These are phyloP conservation scores for Leptopilina syphax DNA, from an alignment of 2,888 invertebrate genomes.

Conservation along the genomic window DNA sequence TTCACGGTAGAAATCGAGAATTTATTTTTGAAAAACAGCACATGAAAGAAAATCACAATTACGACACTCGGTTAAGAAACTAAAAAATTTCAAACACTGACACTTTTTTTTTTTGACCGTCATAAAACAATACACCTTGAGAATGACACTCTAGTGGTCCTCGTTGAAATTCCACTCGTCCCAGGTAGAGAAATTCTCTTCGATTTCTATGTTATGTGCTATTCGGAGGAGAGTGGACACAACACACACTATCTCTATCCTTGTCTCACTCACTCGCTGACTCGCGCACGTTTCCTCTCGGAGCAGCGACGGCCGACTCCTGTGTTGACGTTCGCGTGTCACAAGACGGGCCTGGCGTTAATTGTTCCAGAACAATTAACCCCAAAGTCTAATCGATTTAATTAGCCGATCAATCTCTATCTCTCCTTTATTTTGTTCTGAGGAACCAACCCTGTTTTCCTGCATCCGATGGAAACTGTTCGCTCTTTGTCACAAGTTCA, in stretches of 20 bases:
- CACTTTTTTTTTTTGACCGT: background rate
- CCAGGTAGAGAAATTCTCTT: too few species aligned
- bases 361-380: conserved; percentile 72
- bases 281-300: background rate
- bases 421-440: conserved; percentile 55
- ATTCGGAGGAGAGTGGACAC: too few species aligned
- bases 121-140: background rate
- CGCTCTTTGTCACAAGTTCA: too few species aligned
- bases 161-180: too few species aligned
- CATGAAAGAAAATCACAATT: background rate
- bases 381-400: conserved; percentile 73
- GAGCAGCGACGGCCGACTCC: conserved; percentile 31
- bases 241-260: too few species aligned
- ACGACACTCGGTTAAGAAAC: background rate
- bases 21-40: background rate
- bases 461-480: conserved; percentile 28
- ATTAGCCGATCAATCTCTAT: conserved; percentile 66
- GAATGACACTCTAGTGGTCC: too few species aligned
- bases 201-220: too few species aligned
- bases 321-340: conserved; percentile 22
- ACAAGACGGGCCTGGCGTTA: conserved; percentile 57
- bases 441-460: conserved; percentile 42
- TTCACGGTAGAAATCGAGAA: too few species aligned
- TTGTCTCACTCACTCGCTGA: background rate
- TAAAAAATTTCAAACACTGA: conserved; percentile 9